Evolutionary conservation across 1,140 invertebrate genomes (phyloP), one percentile per base, ranked within the genome.

Genomic region (Coenobita brevimanus): DNA sequence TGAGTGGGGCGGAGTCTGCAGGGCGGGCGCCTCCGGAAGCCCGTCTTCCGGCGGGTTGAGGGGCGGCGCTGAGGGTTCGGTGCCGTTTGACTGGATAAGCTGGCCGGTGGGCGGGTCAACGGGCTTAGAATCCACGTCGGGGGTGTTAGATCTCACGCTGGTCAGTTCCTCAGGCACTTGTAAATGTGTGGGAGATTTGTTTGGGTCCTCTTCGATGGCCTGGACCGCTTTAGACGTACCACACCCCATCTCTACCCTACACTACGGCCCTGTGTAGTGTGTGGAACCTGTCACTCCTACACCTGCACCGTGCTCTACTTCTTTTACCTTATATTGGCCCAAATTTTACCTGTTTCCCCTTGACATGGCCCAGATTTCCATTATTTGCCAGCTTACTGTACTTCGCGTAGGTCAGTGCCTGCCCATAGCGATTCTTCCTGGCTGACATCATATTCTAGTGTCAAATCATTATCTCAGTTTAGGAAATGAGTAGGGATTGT

Each of bases 161-260:
- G 80, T 82, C 24, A 82, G 80, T 10, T 82, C 80, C 1, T 82
- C 80, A 10, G 62, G 41, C 24, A 30, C 17, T 6, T 82, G 60
- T 3, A 69, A 10, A 13, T 60, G 30, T 21, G 62, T 21, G 0
- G 80, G 64, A 27, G 80, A n/a, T 43, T 46, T 69, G 38, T 62
- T 41, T 27, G 41, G 43, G 10, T 69, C 80, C 62, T 82, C 80
- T n/a, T 82, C 80, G 41, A 82, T 82, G 38, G 62, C 80, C 38
- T 82, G 60, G 30, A 82, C 80, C 10, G 57, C 41, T 38, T 50
- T 24, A 41, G 80, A 82, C 17, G 80, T 41, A 24, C 80, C 80
- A 69, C 80, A 82, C 64, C 80, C 80, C 80, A 82, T 82, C 54
- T 67, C 64, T 71, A 82, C 80, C 78, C 73, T 82, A 82, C 80